phyloP scores from a whole-genome alignment of 2,797 vertebrate genomes.

The Catharus ustulatus region DNA sequence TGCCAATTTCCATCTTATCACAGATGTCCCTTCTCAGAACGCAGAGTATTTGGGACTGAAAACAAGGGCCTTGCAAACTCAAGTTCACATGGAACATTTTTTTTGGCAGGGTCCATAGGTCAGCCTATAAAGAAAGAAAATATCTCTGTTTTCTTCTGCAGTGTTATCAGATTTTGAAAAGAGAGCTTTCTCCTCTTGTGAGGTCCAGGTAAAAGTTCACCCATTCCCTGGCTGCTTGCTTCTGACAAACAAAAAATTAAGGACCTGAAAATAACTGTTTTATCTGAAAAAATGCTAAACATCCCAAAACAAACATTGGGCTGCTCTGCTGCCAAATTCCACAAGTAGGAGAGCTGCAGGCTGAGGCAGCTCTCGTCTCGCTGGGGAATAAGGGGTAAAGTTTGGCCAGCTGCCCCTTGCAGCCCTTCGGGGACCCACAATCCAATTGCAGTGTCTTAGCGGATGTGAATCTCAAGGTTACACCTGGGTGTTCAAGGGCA shows the following conservation, averaged over 20 bases:
- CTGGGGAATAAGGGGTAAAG: constrained; percentile 77
- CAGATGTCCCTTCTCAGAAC: constrained; percentile 71
- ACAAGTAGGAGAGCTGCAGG: constrained; percentile 64
- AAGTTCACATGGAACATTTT: constrained; percentile 66
- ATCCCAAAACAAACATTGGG: constrained; percentile 77
- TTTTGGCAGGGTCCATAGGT: constrained; percentile 62
- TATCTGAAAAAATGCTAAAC: constrained; percentile 79
- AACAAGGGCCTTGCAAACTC: constrained; percentile 69
- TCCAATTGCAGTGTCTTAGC: constrained; percentile 91
- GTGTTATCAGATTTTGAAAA: constrained; percentile 70
- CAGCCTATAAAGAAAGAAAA: constrained; percentile 73
- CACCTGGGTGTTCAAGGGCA: constrained; percentile 99
- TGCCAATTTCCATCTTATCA: constrained; percentile 60
- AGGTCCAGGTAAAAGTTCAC: constrained; percentile 83
- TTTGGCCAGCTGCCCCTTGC: constrained; percentile 80
- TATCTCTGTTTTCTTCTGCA: constrained; percentile 71
- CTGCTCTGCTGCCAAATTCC: constrained; percentile 73
- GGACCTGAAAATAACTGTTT: constrained; percentile 78
- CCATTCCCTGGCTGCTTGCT: constrained; percentile 64
- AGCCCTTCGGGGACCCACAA: constrained; percentile 86
- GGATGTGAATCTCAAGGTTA: constrained; percentile 99
- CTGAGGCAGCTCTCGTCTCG: constrained; percentile 36
- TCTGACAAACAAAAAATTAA: constrained; percentile 77
- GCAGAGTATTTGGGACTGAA: constrained; percentile 43
- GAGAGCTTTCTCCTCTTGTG: constrained; percentile 78